Percentiles rank a stretch among this genome's conserved stretches.
Evolutionary conservation across 2,113 vertebrate species (phyloP).

Genomic region (Vidua chalybeata): DNA sequence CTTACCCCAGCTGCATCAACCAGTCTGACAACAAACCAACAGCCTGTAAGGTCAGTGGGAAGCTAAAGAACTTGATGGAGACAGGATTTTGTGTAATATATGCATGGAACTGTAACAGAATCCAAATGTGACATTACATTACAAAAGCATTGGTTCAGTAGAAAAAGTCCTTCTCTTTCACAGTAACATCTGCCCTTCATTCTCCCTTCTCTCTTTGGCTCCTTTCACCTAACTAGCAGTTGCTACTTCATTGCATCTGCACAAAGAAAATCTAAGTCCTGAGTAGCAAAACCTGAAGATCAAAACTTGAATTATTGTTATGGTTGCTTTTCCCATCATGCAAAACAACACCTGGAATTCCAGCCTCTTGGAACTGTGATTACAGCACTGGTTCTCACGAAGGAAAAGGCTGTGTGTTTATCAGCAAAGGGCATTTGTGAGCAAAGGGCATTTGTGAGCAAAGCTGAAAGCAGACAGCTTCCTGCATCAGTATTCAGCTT

Average conservation of each 20-base stretch:
- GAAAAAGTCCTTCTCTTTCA: background rate
- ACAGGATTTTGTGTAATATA: background rate
- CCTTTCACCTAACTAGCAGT: background rate
- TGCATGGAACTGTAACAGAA: background rate
- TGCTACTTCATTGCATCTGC: background rate
- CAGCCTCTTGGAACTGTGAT: fast-evolving
- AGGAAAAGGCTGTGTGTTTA: background rate
- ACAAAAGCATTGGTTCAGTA: background rate
- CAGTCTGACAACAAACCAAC: background rate
- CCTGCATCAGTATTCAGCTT: background rate
- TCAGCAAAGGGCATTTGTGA: background rate
- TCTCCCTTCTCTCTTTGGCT: background rate
- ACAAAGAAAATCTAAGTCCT: constrained; percentile 4
- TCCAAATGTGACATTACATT: background rate
- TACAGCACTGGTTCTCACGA: background rate
- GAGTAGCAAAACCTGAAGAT: background rate
- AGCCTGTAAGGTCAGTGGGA: background rate
- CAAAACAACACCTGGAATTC: background rate
- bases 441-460: background rate
- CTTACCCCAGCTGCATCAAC: background rate
- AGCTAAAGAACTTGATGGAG: background rate
- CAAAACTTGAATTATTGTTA: background rate
- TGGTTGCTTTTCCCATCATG: background rate
- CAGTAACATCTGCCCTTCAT: background rate
- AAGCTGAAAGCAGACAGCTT: background rate